Evolutionary conservation across 2,113 vertebrate genomes (phyloP).

Genomic region (Peromyscus leucopus): DNA sequence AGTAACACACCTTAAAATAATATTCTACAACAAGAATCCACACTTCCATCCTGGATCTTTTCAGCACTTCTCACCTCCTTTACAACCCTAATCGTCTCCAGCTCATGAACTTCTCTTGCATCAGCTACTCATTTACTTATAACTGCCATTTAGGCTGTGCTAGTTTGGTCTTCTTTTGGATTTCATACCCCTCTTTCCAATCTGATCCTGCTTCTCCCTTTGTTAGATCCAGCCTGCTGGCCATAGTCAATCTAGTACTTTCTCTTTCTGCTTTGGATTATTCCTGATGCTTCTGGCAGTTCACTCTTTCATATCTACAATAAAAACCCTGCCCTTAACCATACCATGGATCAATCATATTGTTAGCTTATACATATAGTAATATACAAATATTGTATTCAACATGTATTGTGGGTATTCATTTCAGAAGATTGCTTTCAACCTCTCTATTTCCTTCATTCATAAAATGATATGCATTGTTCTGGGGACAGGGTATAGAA

Average conservation of each 20-base stretch:
- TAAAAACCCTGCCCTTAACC: not conserved
- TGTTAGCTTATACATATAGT: not conserved
- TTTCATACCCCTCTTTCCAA: not conserved
- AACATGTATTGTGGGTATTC: not conserved
- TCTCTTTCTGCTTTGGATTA: not conserved
- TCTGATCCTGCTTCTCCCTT: not conserved
- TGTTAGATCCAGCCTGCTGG: not conserved
- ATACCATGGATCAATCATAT: not conserved
- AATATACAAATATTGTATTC: not conserved
- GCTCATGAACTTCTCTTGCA: not conserved
- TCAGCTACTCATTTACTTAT: not conserved
- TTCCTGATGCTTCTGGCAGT: not conserved
- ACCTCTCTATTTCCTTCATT: not conserved
- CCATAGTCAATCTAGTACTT: not conserved
- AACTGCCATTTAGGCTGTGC: not conserved
- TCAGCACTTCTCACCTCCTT: not conserved
- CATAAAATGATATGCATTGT: not conserved
- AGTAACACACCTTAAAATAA: too few species aligned
- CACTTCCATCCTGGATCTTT: too few species aligned
- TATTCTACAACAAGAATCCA: too few species aligned
- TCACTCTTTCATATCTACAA: not conserved
- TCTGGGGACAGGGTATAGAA: not conserved
- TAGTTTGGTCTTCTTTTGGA: not conserved
- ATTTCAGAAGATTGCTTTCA: not conserved
- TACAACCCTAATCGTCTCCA: not conserved